Evolutionary conservation across 2,888 invertebrate species (phyloP).

Genomic region (Tribolium freemani): DNA sequence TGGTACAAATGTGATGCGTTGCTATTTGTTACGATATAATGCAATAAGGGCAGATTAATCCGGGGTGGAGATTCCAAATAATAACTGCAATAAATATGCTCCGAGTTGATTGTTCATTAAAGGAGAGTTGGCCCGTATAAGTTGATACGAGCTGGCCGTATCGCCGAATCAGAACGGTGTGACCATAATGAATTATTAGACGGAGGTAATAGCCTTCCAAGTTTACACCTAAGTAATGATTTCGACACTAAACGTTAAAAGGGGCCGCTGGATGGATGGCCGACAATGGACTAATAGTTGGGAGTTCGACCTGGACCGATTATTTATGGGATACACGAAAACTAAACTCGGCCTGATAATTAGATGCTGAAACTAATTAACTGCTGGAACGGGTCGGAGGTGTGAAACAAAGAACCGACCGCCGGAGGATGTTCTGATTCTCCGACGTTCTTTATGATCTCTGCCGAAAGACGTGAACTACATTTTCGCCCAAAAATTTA

Average conservation of each 20-base stretch:
- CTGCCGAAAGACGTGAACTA: constrained; percentile 3
- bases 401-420: constrained; percentile 69
- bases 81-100: constrained; percentile 37
- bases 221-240: constrained; percentile 71
- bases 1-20: background rate
- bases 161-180: constrained; percentile 34
- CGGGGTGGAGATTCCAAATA: constrained; percentile 32
- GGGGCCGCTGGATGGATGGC: constrained; percentile 64
- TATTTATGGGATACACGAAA: constrained; percentile 69
- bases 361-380: constrained; percentile 72
- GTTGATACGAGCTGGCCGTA: constrained; percentile 11
- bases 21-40: background rate
- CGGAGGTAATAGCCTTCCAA: constrained; percentile 68
- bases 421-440: constrained; percentile 55
- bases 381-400: constrained; percentile 67
- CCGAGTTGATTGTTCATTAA: constrained; percentile 37
- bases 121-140: constrained; percentile 8
- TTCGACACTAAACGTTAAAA: constrained; percentile 70
- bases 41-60: constrained; percentile 27
- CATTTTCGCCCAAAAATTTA: background rate
- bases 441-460: constrained; percentile 33
- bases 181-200: constrained; percentile 66
- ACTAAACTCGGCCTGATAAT: constrained; percentile 68
- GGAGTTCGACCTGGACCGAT: constrained; percentile 55
- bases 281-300: constrained; percentile 63